These are phyloP conservation scores for Penaeus japonicus DNA, from an alignment of 1,140 invertebrate genomes.

Conservation along the genomic window DNA sequence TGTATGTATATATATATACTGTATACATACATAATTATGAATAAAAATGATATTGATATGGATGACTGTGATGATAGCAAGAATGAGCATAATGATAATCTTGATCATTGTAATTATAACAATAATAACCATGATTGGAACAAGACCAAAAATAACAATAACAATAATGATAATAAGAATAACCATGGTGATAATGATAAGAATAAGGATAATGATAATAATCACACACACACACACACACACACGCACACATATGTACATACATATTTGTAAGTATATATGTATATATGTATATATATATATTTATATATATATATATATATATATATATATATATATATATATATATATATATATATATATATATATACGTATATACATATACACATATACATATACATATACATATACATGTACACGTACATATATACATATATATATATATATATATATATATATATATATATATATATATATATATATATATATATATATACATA, in stretches of 20 bases:
- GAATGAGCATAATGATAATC: too few relatives aligned
- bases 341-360: slow-evolving; percentile 15
- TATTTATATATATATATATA: neutral
- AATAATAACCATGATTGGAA: too few relatives aligned
- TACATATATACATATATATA: neutral
- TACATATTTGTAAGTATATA: neutral
- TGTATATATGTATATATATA: too few relatives aligned
- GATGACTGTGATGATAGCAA: too few relatives aligned
- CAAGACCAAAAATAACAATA: neutral
- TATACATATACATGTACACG: neutral
- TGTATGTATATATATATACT: neutral
- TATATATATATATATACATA: neutral
- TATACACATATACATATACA: neutral
- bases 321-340: neutral
- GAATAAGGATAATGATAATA: too few relatives aligned
- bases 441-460: neutral
- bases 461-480: neutral
- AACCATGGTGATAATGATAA: too few relatives aligned
- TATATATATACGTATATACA: neutral
- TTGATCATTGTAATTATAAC: too few relatives aligned
- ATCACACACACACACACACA: neutral
- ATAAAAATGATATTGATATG: too few relatives aligned
- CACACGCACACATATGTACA: neutral
- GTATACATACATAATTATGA: too few relatives aligned
- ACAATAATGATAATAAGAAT: neutral